phyloP scores from a whole-genome alignment of 1,140 invertebrate species.

The Anoplophora glabripennis region DNA sequence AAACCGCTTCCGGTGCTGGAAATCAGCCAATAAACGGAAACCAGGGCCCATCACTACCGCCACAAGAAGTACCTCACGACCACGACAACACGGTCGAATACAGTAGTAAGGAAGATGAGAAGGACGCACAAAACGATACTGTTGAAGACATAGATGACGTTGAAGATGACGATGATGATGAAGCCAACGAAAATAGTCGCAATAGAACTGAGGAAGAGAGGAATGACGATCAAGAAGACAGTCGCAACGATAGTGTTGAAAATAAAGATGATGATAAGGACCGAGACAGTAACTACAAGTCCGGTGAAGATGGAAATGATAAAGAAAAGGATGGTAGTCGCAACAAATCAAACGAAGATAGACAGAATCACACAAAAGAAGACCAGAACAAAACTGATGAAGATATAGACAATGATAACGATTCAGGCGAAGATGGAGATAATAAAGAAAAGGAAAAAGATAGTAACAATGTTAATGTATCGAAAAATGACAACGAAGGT shows the following conservation, averaged over 20 bases:
- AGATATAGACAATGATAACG: neutral
- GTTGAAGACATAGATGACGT: neutral
- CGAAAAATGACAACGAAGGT: neutral
- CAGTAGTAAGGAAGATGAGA: neutral
- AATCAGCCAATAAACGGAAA: neutral
- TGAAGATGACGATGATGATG: neutral
- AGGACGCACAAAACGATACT: neutral
- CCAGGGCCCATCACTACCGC: neutral
- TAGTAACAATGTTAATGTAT: neutral
- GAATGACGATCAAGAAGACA: neutral
- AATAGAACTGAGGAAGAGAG: neutral
- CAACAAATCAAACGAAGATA: too few relatives aligned
- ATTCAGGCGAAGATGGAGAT: neutral
- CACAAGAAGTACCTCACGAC: neutral
- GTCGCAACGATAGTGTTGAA: neutral
- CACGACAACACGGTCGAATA: neutral
- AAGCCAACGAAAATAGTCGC: neutral
- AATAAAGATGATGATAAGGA: neutral
- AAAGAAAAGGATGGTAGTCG: neutral
- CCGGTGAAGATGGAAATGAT: neutral
- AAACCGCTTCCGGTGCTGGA: neutral
- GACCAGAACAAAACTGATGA: neutral
- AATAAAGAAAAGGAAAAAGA: neutral
- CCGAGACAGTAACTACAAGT: neutral
- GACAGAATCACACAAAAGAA: neutral